Evolutionary conservation across 2,888 invertebrate species (phyloP).

Genomic region (Ariolimax columbianus): DNA sequence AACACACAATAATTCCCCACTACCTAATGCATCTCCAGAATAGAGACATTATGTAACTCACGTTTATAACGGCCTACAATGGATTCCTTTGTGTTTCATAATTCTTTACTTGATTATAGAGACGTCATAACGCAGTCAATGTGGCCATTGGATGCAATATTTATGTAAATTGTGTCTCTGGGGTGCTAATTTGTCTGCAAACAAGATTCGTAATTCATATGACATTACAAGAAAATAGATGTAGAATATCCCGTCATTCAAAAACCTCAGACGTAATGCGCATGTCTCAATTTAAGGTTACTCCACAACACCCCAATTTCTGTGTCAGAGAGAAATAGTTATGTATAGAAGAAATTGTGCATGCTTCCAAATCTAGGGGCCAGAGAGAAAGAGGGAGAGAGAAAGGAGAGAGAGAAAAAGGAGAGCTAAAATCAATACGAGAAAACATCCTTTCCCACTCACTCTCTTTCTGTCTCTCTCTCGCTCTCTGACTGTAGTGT

Average conservation of each 20-base stretch:
- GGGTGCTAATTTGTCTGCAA: not conserved
- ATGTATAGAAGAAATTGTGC: not conserved
- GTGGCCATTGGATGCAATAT: too few relatives aligned
- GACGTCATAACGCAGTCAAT: too few relatives aligned
- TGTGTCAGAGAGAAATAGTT: not conserved
- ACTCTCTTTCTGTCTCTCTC: too few relatives aligned
- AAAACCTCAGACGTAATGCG: not conserved
- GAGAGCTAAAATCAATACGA: not conserved
- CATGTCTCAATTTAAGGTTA: not conserved
- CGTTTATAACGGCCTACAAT: too few relatives aligned
- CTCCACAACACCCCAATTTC: not conserved
- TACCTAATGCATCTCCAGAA: too few relatives aligned
- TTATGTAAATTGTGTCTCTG: not conserved
- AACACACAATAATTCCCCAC: too few relatives aligned
- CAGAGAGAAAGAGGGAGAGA: too few relatives aligned
- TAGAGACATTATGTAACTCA: too few relatives aligned
- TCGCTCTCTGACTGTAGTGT: not conserved
- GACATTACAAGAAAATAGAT: not conserved
- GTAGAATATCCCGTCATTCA: not conserved
- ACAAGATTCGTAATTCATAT: not conserved
- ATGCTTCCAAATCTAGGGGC: not conserved
- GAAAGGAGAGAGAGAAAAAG: too few relatives aligned
- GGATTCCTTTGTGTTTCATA: too few relatives aligned
- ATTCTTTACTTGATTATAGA: too few relatives aligned
- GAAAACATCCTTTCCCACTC: not conserved